phyloP scores from a whole-genome alignment of 2,888 invertebrate species.

The Pyralis farinalis region DNA sequence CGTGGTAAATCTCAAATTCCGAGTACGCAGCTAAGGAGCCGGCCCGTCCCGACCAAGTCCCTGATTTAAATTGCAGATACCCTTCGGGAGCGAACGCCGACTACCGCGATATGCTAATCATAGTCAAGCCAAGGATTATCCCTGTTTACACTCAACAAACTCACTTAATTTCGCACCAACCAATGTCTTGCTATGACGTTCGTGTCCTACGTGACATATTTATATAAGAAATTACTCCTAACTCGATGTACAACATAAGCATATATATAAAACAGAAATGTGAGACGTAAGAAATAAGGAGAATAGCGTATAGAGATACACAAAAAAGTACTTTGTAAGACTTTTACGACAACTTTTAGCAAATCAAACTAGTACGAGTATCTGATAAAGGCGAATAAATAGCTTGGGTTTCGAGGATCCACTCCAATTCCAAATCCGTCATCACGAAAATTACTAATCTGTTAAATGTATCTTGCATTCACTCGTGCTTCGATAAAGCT shows the following conservation, averaged over 20 bases:
- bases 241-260: too few species aligned
- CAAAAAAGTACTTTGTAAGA: too few species aligned
- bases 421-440: not conserved
- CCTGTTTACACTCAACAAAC: constrained; percentile 81
- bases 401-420: not conserved
- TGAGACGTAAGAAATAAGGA: too few species aligned
- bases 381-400: not conserved
- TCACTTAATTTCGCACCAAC: constrained; percentile 77
- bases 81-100: constrained; percentile 71
- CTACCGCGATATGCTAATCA: constrained; percentile 80
- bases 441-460: constrained; percentile 5
- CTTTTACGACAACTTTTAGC: too few species aligned
- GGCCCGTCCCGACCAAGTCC: constrained; percentile 71
- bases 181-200: constrained; percentile 64
- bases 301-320: too few species aligned
- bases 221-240: constrained; percentile 3
- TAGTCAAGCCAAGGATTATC: constrained; percentile 79
- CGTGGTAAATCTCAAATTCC: constrained; percentile 76
- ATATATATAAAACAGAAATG: too few species aligned
- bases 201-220: constrained; percentile 22
- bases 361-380: too few species aligned
- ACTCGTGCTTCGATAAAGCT: constrained; percentile 1
- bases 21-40: constrained; percentile 72
- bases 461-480: not conserved
- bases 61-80: constrained; percentile 80